Evolutionary conservation across 2,888 invertebrate species (phyloP), one percentile per base, ranked within the genome.

Genomic region (Ophion ellenae): DNA sequence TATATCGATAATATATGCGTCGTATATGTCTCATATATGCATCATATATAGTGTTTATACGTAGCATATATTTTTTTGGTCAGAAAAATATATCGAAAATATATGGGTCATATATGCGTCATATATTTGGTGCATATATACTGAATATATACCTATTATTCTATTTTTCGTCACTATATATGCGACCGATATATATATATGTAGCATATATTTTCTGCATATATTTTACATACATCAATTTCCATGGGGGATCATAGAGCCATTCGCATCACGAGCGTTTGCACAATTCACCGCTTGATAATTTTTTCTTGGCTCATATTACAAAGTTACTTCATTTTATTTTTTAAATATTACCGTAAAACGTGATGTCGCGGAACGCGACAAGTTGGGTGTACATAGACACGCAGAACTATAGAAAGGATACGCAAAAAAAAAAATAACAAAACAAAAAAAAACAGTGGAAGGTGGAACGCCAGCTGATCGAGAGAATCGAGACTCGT

Each of bases 401-500:
- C n/a, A 47, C 14, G 24, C 24, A 11, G 11, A 47, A 24, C n/a
- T 45, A 61, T 20, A 63, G 10, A 10, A 28, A 47, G 47, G 10
- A 47, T 47, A 24, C 36, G 73, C 14, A 40, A 53, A 24, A 53
- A 40, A 40, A 47, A 47, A 11, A 32, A 64, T 14, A 20, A 66
- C n/a, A 7, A 57, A 57, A 36, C 57, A 17, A 14, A 45, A 59
- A 59, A 69, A 14, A 66, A 10, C 11, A 32, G 14, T 47, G 17
- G 59, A 66, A 47, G 66, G 64, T 45, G 75, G 63, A 78, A 74
- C 40, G 73, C 73, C 40, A 24, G 61, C n/a, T 53, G 32, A 28
- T 67, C 66, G 76, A 59, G 67, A 78, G 74, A 63, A 73, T 84
- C 59, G 71, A 79, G 71, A 73, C 77, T 76, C 76, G 76, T 67